phyloP scores from a whole-genome alignment of 2,888 invertebrate genomes.

The Melieria crassipennis region DNA sequence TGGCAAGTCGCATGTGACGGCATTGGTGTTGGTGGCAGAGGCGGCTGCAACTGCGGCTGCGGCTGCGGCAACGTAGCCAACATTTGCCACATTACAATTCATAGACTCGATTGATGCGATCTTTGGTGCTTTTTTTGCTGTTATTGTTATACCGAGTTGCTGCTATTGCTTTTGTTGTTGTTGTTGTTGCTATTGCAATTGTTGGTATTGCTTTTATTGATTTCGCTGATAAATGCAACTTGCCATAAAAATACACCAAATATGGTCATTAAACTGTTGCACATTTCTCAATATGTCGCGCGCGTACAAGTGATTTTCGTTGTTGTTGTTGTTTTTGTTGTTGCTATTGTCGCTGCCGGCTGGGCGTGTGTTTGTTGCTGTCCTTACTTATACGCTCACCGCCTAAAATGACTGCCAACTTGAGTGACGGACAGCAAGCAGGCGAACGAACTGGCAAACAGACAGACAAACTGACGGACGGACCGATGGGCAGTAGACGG shows the following conservation, averaged over 20 bases:
- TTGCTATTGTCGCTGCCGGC: constrained; percentile 23
- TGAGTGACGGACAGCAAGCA: constrained; percentile 18
- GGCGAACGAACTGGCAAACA: constrained; percentile 5
- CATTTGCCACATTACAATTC: constrained; percentile 27
- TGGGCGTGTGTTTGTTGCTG: constrained; percentile 21
- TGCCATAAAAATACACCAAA: constrained; percentile 63
- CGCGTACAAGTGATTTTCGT: constrained; percentile 38
- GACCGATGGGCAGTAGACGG: not conserved
- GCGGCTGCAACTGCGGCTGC: constrained; percentile 2
- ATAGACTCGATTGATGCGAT: constrained; percentile 5
- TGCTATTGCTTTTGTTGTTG: constrained; percentile 4
- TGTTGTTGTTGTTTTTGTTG: constrained; percentile 42
- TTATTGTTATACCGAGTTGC: constrained; percentile 12
- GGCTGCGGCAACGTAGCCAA: constrained; percentile 18
- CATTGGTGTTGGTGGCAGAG: too few relatives aligned
- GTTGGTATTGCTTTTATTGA: constrained; percentile 32
- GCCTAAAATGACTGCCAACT: constrained; percentile 52
- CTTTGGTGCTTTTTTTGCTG: not conserved
- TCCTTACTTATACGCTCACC: constrained; percentile 55
- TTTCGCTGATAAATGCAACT: constrained; percentile 62
- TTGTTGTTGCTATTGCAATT: constrained; percentile 1
- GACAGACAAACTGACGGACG: constrained; percentile 6
- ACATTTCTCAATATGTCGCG: constrained; percentile 66
- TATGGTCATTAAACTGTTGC: constrained; percentile 65
- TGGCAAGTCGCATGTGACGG: too few relatives aligned